Base-by-base conservation (phyloP, 2,888 invertebrate genomes). In the Alitta virens region DNA sequence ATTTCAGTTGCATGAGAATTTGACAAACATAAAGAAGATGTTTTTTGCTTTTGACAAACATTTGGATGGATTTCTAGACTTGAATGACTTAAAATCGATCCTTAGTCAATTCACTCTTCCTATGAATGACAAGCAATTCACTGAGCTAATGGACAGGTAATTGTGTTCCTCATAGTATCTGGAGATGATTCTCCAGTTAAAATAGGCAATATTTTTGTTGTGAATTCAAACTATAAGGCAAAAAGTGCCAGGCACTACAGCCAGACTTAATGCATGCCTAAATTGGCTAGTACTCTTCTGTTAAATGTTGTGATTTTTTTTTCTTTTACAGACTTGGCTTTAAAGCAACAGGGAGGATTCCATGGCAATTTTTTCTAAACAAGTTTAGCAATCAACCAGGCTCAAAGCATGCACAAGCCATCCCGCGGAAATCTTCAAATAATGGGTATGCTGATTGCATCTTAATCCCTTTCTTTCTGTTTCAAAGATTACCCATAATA, bases 281-380 rank as follows among this genome's bases (percentile, higher is more conserved):
- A n/a, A n/a, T n/a, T n/a, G n/a, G n/a, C n/a, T n/a, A n/a, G n/a
- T n/a, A n/a, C n/a, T n/a, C n/a, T n/a, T 33, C 33, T 12, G 5
- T 12, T 33, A 33, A 33, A 33, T 7, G 33, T 33, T 33, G 12
- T 33, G 5, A 33, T 33, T 33, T 33, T 12, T 12, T 33, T 33
- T 33, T 33, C 33, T 23, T 51, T 60, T 42, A 2, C 38, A 78
- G 78, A 58, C 75, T 75, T 73, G 73, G 75, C 38, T 71, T 80
- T 5, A 72, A 70, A 56, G 78, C 75, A 2, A 74, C 74, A 43
- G 77, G 76, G 0, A 74, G 72, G 61, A 72, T 80, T 38, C 72
- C 75, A 9, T 80, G 80, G 80, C 78, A 79, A 65, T 64, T 68
- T 38, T 79, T 80, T 60, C 69, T 80, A 52, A 75, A 78, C 46